Evolutionary conservation across 2,113 vertebrate genomes (phyloP).

Genomic region (Cyanoramphus novaezelandiae): DNA sequence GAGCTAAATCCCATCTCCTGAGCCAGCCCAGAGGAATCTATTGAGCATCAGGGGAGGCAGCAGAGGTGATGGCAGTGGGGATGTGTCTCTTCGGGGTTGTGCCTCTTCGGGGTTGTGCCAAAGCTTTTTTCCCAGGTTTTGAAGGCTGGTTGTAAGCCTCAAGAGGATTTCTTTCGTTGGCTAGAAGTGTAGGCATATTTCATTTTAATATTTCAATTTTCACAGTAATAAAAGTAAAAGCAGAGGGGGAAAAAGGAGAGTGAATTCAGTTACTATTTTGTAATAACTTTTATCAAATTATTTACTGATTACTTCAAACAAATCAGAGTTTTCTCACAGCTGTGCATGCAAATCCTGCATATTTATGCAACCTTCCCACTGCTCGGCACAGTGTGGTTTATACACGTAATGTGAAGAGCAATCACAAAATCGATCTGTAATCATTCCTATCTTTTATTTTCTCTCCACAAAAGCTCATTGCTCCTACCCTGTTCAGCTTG

Average conservation of each 20-base stretch:
- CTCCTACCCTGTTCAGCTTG: neutral
- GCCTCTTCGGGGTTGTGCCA: neutral
- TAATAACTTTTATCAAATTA: neutral
- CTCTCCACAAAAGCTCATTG: neutral
- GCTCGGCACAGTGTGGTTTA: neutral
- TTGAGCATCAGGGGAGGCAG: neutral
- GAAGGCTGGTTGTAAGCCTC: neutral
- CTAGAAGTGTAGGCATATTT: neutral
- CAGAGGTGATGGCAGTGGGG: neutral
- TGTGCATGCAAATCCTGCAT: fast-evolving
- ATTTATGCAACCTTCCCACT: neutral
- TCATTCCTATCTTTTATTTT: neutral
- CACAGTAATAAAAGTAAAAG: neutral
- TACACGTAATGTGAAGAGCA: neutral
- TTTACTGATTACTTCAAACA: neutral
- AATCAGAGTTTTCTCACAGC: neutral
- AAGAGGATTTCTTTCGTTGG: neutral
- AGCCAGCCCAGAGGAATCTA: neutral
- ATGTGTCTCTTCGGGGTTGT: neutral
- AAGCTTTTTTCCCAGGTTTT: neutral
- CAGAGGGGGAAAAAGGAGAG: neutral
- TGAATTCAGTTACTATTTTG: neutral
- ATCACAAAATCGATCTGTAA: neutral
- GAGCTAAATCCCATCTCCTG: neutral
- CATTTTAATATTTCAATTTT: neutral